Conservation (phyloP, 2,797 vertebrate species). For the Melanotaenia pygmaea region DNA sequence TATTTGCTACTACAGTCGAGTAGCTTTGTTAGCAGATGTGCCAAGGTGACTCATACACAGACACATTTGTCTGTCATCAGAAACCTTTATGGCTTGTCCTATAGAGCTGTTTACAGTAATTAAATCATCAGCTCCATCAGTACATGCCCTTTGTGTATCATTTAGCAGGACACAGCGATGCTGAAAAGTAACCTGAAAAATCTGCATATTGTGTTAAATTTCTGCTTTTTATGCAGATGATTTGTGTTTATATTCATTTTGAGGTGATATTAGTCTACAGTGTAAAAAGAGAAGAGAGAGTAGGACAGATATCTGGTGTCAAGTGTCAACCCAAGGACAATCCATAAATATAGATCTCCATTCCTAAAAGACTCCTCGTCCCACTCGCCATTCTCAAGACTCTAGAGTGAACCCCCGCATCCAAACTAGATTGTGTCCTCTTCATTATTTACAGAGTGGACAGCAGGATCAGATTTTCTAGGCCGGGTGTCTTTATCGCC, state of each 20-base stretch:
- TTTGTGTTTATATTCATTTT: slow-evolving; percentile 50
- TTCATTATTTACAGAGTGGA: slow-evolving; percentile 83
- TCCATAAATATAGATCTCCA: slow-evolving; percentile 49
- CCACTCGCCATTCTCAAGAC: slow-evolving; percentile 8
- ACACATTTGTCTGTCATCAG: slow-evolving; percentile 56
- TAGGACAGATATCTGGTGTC: slow-evolving; percentile 32
- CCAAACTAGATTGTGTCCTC: slow-evolving; percentile 65
- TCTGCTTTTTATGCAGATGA: slow-evolving; percentile 36
- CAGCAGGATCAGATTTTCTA: slow-evolving; percentile 79
- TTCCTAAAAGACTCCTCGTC: slow-evolving; percentile 39
- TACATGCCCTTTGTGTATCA: slow-evolving; percentile 9
- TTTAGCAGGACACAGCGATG: slow-evolving; percentile 24
- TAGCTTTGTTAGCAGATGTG: slow-evolving; percentile 51
- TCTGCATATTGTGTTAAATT: slow-evolving; percentile 36
- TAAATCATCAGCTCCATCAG: slow-evolving; percentile 38
- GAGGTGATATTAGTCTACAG: slow-evolving; percentile 22
- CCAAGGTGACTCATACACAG: slow-evolving; percentile 57
- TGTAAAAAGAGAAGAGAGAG: background rate
- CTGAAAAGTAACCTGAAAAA: slow-evolving; percentile 27
- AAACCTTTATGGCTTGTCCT: slow-evolving; percentile 45
- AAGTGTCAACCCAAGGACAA: slow-evolving; percentile 52
- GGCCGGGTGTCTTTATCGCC: slow-evolving; percentile 62
- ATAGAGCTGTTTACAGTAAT: slow-evolving; percentile 59
- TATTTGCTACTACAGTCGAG: slow-evolving; percentile 19
- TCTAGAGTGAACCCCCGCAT: slow-evolving; percentile 12